These are phyloP conservation scores for Mungos mungo DNA, from an alignment of 2,113 vertebrate genomes.

Conservation along the genomic window DNA sequence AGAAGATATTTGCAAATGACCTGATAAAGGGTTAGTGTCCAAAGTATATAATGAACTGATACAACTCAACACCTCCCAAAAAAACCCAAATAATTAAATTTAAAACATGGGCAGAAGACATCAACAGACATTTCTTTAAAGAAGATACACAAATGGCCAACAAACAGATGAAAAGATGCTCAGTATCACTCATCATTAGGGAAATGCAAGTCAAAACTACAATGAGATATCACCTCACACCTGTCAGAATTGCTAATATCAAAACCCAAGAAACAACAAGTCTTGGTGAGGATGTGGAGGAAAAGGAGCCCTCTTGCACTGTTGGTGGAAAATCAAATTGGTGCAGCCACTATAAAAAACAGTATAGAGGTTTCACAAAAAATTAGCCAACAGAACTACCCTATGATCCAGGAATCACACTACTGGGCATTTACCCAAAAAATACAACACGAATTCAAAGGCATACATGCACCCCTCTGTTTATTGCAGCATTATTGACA, in stretches of 20 bases:
- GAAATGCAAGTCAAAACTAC: neutral
- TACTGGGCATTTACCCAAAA: neutral
- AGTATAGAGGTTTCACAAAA: neutral
- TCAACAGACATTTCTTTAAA: no score
- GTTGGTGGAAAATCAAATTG: neutral
- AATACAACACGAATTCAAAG: neutral
- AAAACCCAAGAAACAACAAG: neutral
- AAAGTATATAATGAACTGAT: no score
- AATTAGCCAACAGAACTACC: neutral
- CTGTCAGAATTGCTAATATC: neutral
- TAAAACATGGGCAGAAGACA: no score
- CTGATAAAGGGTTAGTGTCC: neutral
- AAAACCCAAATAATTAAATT: no score
- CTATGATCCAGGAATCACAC: neutral
- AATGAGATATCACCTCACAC: neutral
- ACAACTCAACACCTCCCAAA: neutral
- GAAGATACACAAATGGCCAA: no score
- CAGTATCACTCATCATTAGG: neutral
- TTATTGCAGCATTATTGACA: neutral
- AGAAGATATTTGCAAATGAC: neutral
- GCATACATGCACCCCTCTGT: neutral
- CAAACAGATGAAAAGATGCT: neutral
- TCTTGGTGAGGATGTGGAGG: neutral
- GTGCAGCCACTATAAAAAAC: neutral
- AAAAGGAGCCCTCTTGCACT: neutral